Base-by-base conservation (phyloP, 2,797 vertebrate genomes). In the Sebastiscus albofasciatus region DNA sequence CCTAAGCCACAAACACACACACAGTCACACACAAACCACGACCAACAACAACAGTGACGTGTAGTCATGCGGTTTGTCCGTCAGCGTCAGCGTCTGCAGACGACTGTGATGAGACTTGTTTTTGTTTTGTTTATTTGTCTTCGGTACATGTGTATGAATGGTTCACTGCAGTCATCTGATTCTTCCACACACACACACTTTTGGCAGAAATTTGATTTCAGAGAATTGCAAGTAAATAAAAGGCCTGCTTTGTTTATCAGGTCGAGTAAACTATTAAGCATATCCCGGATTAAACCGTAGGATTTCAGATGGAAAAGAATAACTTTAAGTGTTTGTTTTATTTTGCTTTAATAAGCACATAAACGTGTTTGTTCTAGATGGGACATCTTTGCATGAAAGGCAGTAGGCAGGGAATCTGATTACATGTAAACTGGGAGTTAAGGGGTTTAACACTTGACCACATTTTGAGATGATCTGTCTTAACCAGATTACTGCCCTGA, bases 391-490 rank as follows among this genome's bases (percentile, higher is more conserved):
- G 56, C n/a, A 27, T 22, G 12, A 27, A 65, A 5, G 58, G 12
- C 20, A 14, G 22, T 0, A 2, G 4, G 20, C 20, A 46, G 74
- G 33, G n/a, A 65, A 52, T 70, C 39, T 73, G 52, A 54, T 73
- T 64, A 31, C 36, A 76, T 56, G 39, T 75, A 71, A 72, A 69
- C 42, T 49, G 34, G 20, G 36, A 34, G 20, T 67, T 58, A 62
- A 64, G n/a, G 36, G 11, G n/a, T 58, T 71, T 64, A 52, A 72
- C 42, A 24, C 52, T 27, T 58, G 10, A 68, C 8, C 49, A 72
- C 33, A 77, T 67, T 52, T 55, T 68, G 31, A 83, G 79, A 81
- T 82, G 59, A 84, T 84, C 75, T 42, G 29, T 16, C 1, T 31
- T 54, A 60, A 39, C 33, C 55, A 70, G 85, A 73, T 67, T 70